Percentiles rank a stretch among this genome's conserved stretches.
Conservation (phyloP, 2,797 vertebrate genomes). For the Linurgus olivaceus region DNA sequence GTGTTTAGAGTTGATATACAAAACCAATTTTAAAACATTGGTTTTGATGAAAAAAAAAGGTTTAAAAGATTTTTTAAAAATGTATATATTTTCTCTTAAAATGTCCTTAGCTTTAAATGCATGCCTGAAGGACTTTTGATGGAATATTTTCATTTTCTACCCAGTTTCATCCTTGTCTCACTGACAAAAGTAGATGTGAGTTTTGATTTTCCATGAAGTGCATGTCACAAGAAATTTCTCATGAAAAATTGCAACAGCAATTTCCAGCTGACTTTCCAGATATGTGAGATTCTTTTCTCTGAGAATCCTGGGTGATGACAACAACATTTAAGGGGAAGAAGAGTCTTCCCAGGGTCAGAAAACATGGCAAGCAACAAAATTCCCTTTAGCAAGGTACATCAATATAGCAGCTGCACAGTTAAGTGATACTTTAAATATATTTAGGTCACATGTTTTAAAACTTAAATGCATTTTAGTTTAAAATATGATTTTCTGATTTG, state of each 20-base stretch:
- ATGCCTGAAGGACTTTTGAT: not conserved
- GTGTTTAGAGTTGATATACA: not conserved
- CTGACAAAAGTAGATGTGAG: not conserved
- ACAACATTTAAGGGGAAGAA: not conserved
- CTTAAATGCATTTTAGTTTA: not conserved
- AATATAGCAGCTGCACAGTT: not conserved
- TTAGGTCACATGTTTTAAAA: not conserved
- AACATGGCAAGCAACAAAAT: not conserved
- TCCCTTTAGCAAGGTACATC: not conserved
- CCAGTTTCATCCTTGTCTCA: not conserved
- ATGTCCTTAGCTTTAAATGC: not conserved
- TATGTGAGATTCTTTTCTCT: not conserved
- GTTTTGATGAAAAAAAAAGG: not conserved
- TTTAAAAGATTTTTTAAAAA: not conserved
- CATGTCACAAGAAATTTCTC: not conserved
- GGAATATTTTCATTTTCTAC: not conserved
- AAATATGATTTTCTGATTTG: not conserved
- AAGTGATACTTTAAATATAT: not conserved
- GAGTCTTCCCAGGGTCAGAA: not conserved
- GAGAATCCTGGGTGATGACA: not conserved
- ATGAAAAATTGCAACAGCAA: not conserved
- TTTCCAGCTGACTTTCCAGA: not conserved
- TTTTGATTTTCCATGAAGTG: not conserved
- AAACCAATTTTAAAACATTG: not conserved
- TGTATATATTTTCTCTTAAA: not conserved